phyloP scores from a whole-genome alignment of 1,140 invertebrate species.

The Pemphigus obesinymphae region DNA sequence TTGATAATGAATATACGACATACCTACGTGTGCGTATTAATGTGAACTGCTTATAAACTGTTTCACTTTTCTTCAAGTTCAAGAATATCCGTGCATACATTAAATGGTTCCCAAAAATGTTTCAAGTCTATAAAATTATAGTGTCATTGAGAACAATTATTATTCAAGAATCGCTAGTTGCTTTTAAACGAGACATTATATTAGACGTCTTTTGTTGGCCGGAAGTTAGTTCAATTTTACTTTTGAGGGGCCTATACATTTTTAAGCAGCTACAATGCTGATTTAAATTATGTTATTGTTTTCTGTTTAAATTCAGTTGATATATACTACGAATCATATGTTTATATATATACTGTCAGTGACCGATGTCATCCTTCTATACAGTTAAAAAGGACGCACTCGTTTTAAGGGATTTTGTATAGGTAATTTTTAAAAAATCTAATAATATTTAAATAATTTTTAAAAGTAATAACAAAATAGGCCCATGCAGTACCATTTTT shows the following conservation, averaged over 20 bases:
- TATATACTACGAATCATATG: background rate
- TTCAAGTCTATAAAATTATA: too few species aligned
- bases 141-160: conserved; percentile 13
- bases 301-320: conserved; percentile 5
- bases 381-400: too few species aligned
- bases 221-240: background rate
- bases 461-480: too few species aligned
- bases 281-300: conserved; percentile 21
- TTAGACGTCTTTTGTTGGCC: background rate
- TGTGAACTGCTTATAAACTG: background rate
- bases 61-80: conserved; percentile 4
- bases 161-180: conserved; percentile 10
- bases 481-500: too few species aligned
- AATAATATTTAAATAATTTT: too few species aligned
- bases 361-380: conserved; percentile 35
- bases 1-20: too few species aligned
- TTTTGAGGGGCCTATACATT: background rate
- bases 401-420: too few species aligned
- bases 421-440: too few species aligned
- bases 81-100: background rate
- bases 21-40: background rate
- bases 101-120: conserved; percentile 2
- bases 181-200: background rate
- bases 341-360: conserved; percentile 19
- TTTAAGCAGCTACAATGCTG: background rate